A percentile compares a stretch with the other conserved stretches of the same genome.
Conservation (phyloP, 2,797 vertebrate species). For the Allobates femoralis region DNA sequence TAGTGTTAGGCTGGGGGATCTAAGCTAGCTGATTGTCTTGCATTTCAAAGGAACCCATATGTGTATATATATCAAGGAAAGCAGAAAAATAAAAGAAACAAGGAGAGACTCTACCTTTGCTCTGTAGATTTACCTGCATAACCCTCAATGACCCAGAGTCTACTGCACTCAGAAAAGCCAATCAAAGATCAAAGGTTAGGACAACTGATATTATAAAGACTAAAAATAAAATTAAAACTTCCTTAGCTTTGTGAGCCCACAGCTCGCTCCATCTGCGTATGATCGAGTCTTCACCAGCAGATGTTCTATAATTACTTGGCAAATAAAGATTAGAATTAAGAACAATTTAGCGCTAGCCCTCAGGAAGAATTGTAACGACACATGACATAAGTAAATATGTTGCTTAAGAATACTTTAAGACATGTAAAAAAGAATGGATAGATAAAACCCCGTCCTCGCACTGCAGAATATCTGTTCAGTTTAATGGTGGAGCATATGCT, state of each 20-base stretch:
- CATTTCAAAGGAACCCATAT: no score
- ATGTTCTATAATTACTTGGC: slow-evolving; percentile 42
- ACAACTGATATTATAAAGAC: neutral
- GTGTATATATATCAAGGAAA: no score
- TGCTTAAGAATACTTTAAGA: no score
- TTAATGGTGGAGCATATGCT: neutral
- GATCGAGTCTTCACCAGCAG: neutral
- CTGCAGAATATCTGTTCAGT: neutral
- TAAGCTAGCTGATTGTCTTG: no score
- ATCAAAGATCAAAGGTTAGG: slow-evolving; percentile 2
- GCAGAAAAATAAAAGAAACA: no score
- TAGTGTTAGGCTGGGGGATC: no score
- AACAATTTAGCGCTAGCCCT: slow-evolving; percentile 25
- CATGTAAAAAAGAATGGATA: neutral
- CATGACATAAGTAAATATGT: no score
- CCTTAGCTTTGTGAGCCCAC: neutral
- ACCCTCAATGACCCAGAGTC: neutral
- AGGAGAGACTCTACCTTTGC: neutral
- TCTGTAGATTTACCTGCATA: neutral
- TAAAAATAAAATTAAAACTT: neutral
- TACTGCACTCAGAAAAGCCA: neutral
- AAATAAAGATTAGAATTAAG: slow-evolving; percentile 39
- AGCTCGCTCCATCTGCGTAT: slow-evolving; percentile 1
- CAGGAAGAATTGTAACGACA: slow-evolving; percentile 27
- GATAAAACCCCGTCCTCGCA: neutral